Conservation (phyloP, 2,888 invertebrate species). For the Cyclophora albipunctata region DNA sequence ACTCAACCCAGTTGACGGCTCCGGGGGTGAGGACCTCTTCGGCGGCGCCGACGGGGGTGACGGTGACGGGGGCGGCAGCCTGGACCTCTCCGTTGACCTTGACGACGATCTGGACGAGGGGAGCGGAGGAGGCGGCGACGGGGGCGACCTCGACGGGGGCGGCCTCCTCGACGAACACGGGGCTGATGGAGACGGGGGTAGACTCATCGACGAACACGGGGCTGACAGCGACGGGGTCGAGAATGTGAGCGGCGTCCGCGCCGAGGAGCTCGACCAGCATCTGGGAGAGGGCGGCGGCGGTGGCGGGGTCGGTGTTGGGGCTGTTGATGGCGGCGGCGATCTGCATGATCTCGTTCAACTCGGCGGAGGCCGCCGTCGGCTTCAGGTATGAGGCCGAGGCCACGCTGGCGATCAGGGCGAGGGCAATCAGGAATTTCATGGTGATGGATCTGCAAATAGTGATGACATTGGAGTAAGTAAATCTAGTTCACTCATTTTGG, state of each 20-base stretch:
- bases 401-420: conserved; percentile 46
- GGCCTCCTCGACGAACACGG: background rate
- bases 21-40: too few relatives aligned
- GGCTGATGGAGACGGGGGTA: conserved; percentile 1
- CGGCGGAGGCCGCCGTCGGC: conserved; percentile 18
- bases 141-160: conserved; percentile 15
- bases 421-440: conserved; percentile 51
- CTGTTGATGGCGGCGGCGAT: conserved; percentile 45
- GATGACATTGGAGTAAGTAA: conserved; percentile 13
- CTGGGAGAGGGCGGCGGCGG: conserved; percentile 19
- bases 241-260: background rate
- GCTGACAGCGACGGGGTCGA: conserved; percentile 1
- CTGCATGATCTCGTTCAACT: conserved; percentile 29
- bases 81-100: conserved; percentile 25
- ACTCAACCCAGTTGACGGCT: conserved; percentile 5
- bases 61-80: conserved; percentile 7
- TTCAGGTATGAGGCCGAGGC: conserved; percentile 34
- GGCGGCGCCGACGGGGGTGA: conserved; percentile 10
- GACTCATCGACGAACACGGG: background rate
- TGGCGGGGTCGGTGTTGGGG: conserved; percentile 30
- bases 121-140: conserved; percentile 13
- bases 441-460: conserved; percentile 8
- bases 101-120: conserved; percentile 36
- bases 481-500: too few relatives aligned
- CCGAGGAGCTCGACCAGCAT: conserved; percentile 16